Percentiles rank a stretch among this genome's conserved stretches.
phyloP scores from a whole-genome alignment of 2,113 vertebrate genomes.

The Oenanthe oenanthe region DNA sequence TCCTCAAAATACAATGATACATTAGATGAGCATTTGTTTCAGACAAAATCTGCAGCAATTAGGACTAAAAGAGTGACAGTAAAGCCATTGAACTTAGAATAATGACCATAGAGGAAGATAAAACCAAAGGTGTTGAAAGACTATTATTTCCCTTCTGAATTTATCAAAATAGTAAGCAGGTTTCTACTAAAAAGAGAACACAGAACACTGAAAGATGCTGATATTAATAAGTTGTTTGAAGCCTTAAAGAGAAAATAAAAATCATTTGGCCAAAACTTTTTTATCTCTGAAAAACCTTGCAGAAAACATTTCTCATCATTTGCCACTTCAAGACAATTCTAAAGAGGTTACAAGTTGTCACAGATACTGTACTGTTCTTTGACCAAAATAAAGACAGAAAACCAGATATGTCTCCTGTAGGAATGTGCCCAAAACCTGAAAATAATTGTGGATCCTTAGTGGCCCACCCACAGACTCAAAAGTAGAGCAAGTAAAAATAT shows the following conservation, averaged over 20 bases:
- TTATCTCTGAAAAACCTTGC: neutral
- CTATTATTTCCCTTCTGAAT: neutral
- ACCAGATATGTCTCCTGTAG: neutral
- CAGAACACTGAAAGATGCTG: neutral
- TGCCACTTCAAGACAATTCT: neutral
- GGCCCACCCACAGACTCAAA: constrained; percentile 37
- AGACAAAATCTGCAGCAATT: neutral
- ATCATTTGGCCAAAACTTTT: neutral
- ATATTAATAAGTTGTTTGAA: neutral
- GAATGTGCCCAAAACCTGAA: constrained; percentile 28
- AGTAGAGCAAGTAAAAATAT: neutral
- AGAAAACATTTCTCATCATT: neutral
- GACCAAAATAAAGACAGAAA: constrained; percentile 27
- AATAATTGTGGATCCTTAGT: neutral
- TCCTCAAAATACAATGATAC: neutral
- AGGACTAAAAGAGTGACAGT: neutral
- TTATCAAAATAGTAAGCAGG: neutral
- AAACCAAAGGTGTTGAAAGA: neutral
- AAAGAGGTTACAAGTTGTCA: neutral
- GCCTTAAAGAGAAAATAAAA: neutral
- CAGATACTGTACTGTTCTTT: neutral
- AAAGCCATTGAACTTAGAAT: neutral
- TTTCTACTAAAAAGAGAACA: neutral
- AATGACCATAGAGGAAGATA: neutral
- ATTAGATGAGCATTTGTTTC: neutral